Conservation (phyloP, 2,797 vertebrate genomes). For the Botia almorhae region DNA sequence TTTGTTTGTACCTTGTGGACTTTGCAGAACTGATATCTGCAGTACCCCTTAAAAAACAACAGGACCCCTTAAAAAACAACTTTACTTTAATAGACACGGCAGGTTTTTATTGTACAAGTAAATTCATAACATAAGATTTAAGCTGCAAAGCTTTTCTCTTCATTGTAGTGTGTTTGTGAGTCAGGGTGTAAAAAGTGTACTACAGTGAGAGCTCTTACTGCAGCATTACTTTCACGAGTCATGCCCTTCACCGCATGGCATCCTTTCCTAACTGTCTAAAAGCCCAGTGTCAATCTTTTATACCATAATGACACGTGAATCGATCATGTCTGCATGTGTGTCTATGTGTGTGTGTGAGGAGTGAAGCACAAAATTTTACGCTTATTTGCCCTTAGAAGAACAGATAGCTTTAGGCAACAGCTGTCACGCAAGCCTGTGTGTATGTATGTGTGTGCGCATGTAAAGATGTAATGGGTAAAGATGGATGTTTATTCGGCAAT, state of each 20-base stretch:
- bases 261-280: slow-evolving; percentile 46
- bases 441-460: slow-evolving; percentile 32
- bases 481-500: background rate
- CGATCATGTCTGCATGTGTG: slow-evolving; percentile 45
- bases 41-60: background rate
- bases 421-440: slow-evolving; percentile 57
- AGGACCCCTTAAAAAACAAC: background rate
- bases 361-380: slow-evolving; percentile 44
- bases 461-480: slow-evolving; percentile 9
- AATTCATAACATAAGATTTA: background rate
- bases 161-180: background rate
- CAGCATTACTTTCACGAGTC: slow-evolving; percentile 33
- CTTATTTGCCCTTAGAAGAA: slow-evolving; percentile 57
- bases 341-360: slow-evolving; percentile 29
- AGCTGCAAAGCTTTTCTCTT: background rate
- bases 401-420: slow-evolving; percentile 53
- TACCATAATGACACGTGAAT: slow-evolving; percentile 47
- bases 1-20: background rate
- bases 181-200: slow-evolving; percentile 6
- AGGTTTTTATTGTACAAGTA: background rate
- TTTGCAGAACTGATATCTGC: background rate
- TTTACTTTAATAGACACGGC: background rate
- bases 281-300: slow-evolving; percentile 56
- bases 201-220: background rate
- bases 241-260: slow-evolving; percentile 40